Conservation (phyloP, 1,140 invertebrate species). For the Caenorhabditis briggsae region DNA sequence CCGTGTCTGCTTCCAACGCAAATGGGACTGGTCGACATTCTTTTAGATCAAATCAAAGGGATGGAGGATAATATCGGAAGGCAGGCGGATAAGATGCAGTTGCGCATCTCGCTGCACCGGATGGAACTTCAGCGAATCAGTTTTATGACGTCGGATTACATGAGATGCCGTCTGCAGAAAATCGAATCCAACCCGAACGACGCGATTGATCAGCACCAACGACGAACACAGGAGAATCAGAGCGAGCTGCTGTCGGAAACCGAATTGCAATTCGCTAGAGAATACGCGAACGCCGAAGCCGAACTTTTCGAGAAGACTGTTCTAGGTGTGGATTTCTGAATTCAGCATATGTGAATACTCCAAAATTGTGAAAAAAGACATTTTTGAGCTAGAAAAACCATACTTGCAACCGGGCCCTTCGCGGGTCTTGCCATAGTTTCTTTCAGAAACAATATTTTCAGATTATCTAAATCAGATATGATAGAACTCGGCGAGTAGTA, state of each 20-base stretch:
- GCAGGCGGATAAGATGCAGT: conserved; percentile 17
- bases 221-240: neutral
- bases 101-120: conserved; percentile 22
- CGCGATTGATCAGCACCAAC: neutral
- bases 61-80: conserved; percentile 3
- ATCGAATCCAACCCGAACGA: conserved; percentile 22
- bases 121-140: conserved; percentile 12
- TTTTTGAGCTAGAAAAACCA: no score
- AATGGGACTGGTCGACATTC: conserved; percentile 16
- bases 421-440: no score
- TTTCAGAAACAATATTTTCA: no score
- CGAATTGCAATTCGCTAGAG: neutral
- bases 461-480: no score
- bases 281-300: neutral
- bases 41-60: conserved; percentile 16
- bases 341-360: no score
- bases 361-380: no score
- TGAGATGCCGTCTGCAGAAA: conserved; percentile 5
- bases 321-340: neutral
- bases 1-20: conserved; percentile 25
- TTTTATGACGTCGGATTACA: conserved; percentile 38
- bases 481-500: no score
- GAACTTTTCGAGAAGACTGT: conserved; percentile 23
- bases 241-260: neutral
- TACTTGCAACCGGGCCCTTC: no score